Base-by-base conservation (phyloP, 2,797 vertebrate genomes). In the Spizella passerina region DNA sequence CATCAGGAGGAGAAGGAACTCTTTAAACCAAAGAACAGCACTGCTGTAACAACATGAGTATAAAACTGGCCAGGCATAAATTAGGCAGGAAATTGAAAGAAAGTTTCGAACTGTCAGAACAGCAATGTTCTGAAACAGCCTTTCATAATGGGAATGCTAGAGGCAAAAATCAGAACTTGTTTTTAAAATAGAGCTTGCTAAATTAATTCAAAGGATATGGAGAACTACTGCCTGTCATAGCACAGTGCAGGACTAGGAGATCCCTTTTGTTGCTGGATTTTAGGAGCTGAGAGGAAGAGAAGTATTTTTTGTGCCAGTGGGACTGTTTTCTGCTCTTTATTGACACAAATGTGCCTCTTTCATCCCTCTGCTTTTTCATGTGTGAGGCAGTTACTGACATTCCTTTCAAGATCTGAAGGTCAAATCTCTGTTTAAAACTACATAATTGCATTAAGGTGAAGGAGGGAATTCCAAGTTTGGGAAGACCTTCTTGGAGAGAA, bases 141-240 rank as follows among this genome's bases (percentile, higher is more conserved):
- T 96, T 96, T 96, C 63, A 95, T 93, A 95, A 88, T n/a, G 65
- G 95, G 82, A 91, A 76, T 65, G 96, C 95, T 96, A 44, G 91
- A 72, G 91, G 93, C 95, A 84, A 94, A 94, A 95, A 89, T 92
- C 95, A 91, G 93, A 92, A 69, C 90, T 90, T 90, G 91, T 94
- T 95, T 96, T 94, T 93, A 86, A 94, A 95, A 91, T 52, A 30
- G 87, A 76, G 63, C 73, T 95, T 72, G 52, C 68, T 88, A 95
- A 94, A 94, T 94, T 85, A 96, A 88, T 94, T 96, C 80, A 83
- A 86, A 94, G 39, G 50, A 79, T 94, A 64, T 24, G 57, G 72
- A 78, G 69, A 91, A 36, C 76, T 78, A 72, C 27, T 32, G 72
- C 38, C 84, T 94, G 82, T 86, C 72, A 76, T 10, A 81, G 61